phyloP scores from a whole-genome alignment of 2,888 invertebrate species.

The Sinodicranocentrus sp. region DNA sequence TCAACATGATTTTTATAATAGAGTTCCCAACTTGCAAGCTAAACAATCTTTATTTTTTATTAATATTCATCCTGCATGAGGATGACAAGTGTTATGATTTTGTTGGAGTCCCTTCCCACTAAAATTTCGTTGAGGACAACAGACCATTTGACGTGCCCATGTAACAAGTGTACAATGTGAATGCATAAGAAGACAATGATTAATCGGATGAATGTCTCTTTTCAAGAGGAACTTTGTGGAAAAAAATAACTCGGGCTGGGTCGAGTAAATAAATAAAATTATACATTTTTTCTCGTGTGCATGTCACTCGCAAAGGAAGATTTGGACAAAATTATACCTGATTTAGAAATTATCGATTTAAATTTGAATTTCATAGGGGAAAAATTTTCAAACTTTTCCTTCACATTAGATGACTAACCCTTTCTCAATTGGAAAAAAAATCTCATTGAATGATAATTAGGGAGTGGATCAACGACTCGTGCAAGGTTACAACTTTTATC shows the following conservation, averaged over 20 bases:
- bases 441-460: no score
- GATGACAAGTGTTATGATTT: constrained; percentile 66
- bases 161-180: constrained; percentile 26
- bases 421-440: no score
- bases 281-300: no score
- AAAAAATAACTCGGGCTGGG: no score
- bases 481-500: background rate
- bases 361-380: no score
- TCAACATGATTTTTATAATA: constrained; percentile 21
- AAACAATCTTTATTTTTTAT: constrained; percentile 29
- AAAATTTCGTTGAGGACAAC: background rate
- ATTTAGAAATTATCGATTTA: no score
- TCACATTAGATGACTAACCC: no score
- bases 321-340: no score
- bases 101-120: constrained; percentile 12
- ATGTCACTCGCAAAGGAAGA: no score
- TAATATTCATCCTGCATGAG: constrained; percentile 56
- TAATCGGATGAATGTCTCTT: constrained; percentile 44
- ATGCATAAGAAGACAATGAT: constrained; percentile 55
- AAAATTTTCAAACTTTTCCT: no score
- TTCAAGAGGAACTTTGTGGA: background rate
- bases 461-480: background rate
- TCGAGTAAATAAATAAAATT: no score
- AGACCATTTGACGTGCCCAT: background rate
- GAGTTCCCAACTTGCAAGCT: constrained; percentile 20